Conservation (phyloP, 1,140 invertebrate genomes). For the Protaetia brevitarsis region DNA sequence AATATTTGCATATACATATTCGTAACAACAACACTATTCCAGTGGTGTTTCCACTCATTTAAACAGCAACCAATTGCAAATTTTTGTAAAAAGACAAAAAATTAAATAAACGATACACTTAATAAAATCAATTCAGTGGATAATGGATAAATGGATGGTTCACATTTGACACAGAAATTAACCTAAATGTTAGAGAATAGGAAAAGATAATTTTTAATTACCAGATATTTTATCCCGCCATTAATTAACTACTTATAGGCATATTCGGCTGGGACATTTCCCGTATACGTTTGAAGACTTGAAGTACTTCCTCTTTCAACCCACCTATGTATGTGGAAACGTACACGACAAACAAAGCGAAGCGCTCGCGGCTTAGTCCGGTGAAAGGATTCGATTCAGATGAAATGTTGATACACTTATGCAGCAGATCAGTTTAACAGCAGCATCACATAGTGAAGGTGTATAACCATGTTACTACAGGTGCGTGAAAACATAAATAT, state of each 20-base stretch:
- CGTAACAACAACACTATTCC: no score
- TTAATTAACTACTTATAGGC: not conserved
- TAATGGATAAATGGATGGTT: no score
- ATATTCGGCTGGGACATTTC: not conserved
- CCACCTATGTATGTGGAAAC: not conserved
- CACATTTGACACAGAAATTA: no score
- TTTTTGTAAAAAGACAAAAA: no score
- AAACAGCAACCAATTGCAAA: no score
- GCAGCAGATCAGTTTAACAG: conserved; percentile 19
- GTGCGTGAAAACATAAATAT: conserved; percentile 14
- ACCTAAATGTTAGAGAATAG: no score
- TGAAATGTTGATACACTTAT: conserved; percentile 23
- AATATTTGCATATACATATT: no score
- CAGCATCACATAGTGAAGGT: conserved; percentile 18
- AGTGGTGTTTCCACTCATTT: no score
- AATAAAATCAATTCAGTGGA: no score
- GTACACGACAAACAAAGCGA: not conserved
- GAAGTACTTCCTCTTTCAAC: conserved; percentile 12
- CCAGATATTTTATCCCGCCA: not conserved
- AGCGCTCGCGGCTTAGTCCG: conserved; percentile 15
- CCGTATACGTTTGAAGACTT: not conserved
- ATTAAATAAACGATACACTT: no score
- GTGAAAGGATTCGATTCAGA: conserved; percentile 19
- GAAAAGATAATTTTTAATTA: no score
- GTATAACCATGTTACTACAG: conserved; percentile 13